Base-by-base conservation (phyloP, 2,797 vertebrate species). In the Sebastes taczanowskii region DNA sequence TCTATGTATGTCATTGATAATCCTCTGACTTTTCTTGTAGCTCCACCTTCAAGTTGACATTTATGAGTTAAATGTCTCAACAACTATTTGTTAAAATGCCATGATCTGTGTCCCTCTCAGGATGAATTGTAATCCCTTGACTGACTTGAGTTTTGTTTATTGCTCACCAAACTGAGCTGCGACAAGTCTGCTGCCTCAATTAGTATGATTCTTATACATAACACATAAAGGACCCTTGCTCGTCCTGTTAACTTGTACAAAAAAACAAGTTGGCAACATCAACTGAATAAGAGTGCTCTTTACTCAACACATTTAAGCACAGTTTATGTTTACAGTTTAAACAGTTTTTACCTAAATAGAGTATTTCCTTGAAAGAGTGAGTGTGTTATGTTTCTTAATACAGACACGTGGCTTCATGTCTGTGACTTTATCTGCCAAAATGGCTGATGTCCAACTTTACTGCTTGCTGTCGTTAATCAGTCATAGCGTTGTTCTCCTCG, bases 381-480 rank as follows among this genome's bases (percentile, higher is more conserved):
- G 2, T 29, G 13, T 32, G 27, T 60, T 46, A 18, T 27, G 29
- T 77, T 14, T 63, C 29, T 55, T 11, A 9, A 9, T 5, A 46
- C 18, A 46, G 29, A 16, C 18, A 29, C 4, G 11, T 11, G 5
- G 1, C 52, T 6, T 69, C 1, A 11, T 56, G 55, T 64, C 32
- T 2, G 5, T 60, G 11, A 10, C 56, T 74, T 9, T 29, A 55
- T 65, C 18, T 49, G 30, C 55, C 67, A 74, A 70, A 49, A 66
- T 71, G 52, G 74, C 61, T 34, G 32, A 53, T 58, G 14, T 58
- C 63, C 58, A 77, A 13, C 4, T 78, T 46, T 60, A 5, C 52
- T 49, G 20, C 60, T 32, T 55, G 22, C 60, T 35, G 30, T 34
- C 53, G 55, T 65, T 74, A 87, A 90, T 88, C 82, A 80, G 74